phyloP scores from a whole-genome alignment of 1,140 invertebrate genomes.

The Stegodyphus dumicola region DNA sequence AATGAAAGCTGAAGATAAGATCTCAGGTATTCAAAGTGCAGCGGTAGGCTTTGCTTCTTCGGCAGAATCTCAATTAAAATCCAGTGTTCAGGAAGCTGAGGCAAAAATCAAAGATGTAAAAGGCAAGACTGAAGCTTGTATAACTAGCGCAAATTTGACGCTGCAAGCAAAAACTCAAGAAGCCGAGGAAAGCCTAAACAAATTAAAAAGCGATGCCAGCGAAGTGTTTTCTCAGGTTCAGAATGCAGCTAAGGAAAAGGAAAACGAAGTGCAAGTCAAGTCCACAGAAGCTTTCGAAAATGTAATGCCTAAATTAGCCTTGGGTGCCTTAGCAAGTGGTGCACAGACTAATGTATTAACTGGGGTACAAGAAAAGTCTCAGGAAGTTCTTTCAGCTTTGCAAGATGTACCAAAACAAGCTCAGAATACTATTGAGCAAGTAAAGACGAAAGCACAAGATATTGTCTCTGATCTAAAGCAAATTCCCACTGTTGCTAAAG shows the following conservation, averaged over 20 bases:
- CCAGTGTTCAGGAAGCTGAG: constrained; percentile 24
- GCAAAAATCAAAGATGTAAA: constrained; percentile 28
- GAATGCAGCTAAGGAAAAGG: not conserved
- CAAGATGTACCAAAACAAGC: constrained; percentile 42
- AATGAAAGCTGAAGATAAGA: not conserved
- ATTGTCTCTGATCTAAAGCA: constrained; percentile 34
- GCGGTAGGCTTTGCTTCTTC: not conserved
- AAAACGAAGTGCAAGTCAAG: constrained; percentile 29
- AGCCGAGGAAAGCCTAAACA: constrained; percentile 12
- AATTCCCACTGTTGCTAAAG: constrained; percentile 34
- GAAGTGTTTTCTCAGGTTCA: not conserved
- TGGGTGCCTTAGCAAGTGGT: not conserved
- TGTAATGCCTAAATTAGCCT: constrained; percentile 6
- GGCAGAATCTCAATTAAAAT: constrained; percentile 9
- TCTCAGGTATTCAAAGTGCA: not conserved
- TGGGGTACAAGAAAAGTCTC: constrained; percentile 27
- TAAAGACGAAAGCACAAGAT: constrained; percentile 36
- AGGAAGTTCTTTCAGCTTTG: constrained; percentile 35
- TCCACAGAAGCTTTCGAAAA: constrained; percentile 21
- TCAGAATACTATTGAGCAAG: constrained; percentile 27
- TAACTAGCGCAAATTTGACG: constrained; percentile 26
- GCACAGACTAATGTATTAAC: constrained; percentile 11
- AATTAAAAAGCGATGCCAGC: not conserved
- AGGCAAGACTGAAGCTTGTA: constrained; percentile 25
- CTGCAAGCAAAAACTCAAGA: constrained; percentile 27